Evolutionary conservation across 2,888 invertebrate genomes (phyloP).

Genomic region (Busseola fusca): DNA sequence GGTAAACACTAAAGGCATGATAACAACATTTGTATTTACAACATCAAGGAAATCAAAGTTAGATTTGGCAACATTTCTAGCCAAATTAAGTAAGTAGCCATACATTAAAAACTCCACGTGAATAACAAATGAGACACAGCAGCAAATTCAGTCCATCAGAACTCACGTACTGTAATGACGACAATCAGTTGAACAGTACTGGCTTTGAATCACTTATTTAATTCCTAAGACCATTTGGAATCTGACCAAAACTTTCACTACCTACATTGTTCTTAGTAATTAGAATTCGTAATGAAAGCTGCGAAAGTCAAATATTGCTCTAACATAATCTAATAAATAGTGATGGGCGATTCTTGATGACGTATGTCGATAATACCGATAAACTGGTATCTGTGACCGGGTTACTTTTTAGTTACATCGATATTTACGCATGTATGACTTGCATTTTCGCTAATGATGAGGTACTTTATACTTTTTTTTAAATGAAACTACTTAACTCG

Average conservation of each 20-base stretch:
- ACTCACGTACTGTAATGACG: constrained; percentile 42
- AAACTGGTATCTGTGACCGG: constrained; percentile 49
- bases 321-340: constrained; percentile 51
- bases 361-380: constrained; percentile 43
- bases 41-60: constrained; percentile 46
- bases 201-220: constrained; percentile 48
- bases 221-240: constrained; percentile 48
- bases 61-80: constrained; percentile 52
- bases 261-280: constrained; percentile 69
- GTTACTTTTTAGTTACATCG: constrained; percentile 48
- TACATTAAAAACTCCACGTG: constrained; percentile 45
- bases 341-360: constrained; percentile 48
- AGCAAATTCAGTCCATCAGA: constrained; percentile 31
- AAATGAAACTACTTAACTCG: constrained; percentile 2
- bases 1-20: constrained; percentile 10
- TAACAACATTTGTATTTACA: constrained; percentile 40
- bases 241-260: constrained; percentile 70
- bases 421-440: constrained; percentile 53
- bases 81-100: constrained; percentile 49
- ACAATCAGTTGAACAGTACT: constrained; percentile 35
- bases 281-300: constrained; percentile 64
- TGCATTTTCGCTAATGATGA: constrained; percentile 46
- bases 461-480: constrained; percentile 35
- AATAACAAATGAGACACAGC: constrained; percentile 54
- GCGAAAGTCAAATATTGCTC: constrained; percentile 56